Base-by-base conservation (phyloP, 2,113 vertebrate species). In the Acinonyx jubatus region DNA sequence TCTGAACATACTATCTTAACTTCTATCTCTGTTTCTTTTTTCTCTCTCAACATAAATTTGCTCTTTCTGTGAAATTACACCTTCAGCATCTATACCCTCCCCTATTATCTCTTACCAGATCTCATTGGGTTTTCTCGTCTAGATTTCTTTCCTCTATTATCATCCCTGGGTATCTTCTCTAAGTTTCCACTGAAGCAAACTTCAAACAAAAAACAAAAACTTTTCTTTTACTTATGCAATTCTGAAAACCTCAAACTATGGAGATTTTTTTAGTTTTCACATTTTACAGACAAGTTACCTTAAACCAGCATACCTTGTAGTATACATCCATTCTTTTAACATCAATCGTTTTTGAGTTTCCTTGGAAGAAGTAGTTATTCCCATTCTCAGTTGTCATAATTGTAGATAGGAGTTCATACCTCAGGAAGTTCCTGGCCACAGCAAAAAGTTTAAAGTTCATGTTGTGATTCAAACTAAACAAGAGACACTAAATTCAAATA, bases 401-500 rank as follows among this genome's bases (percentile, higher is more conserved):
- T 92, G 2, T 66, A 66, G 73, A 79, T 41, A 6, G 18, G 50
- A 71, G 13, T 69, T 5, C 50, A 33, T 7, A 65, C 5, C 10
- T 87, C 41, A 89, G 45, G 6, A n/a, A 83, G 14, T 65, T 73
- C 12, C 83, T 66, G 6, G 7, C 25, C 73, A 87, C 25, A 71
- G 5, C 57, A 3, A 87, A 36, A 82, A 31, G 90, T 83, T 87
- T 79, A 36, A 61, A 61, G 1, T 66, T 95, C 33, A 96, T 91
- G 92, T n/a, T 25, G 0, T 79, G n/a, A 61, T 41, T 88, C 5
- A 80, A 79, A n/a, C 18, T 81, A 97, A 83, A 84, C 4, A 19
- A 89, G 65, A 92, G 50, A 92, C 57, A 81, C 83, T 68, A 45
- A 92, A 29, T 86, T 11, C 61, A 96, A 81, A 85, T 2, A 95